phyloP scores from a whole-genome alignment of 2,113 vertebrate genomes.

The Aplodontia rufa region DNA sequence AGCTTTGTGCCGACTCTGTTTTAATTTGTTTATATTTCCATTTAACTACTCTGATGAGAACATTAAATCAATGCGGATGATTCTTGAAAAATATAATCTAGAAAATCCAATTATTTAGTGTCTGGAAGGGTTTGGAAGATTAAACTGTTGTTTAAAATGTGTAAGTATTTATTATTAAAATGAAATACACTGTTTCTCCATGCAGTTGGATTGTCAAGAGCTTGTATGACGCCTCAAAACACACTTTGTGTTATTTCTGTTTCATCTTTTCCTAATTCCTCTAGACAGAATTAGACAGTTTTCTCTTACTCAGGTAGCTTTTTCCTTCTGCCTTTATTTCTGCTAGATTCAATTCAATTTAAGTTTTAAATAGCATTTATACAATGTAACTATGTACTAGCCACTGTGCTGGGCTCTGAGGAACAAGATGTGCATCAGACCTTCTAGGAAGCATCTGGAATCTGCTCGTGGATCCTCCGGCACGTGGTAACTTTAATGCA shows the following conservation, averaged over 20 bases:
- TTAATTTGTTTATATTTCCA: conserved; percentile 61
- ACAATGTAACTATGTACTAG: conserved; percentile 16
- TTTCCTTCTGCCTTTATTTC: neutral
- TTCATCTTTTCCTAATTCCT: neutral
- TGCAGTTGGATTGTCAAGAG: conserved; percentile 53
- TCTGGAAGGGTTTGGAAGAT: conserved; percentile 69
- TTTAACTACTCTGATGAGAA: conserved; percentile 57
- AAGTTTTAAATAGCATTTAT: conserved; percentile 45
- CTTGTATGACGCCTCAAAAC: conserved; percentile 31
- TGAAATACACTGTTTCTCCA: conserved; percentile 68
- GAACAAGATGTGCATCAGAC: neutral
- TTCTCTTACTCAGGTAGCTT: neutral
- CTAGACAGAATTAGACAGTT: conserved; percentile 33
- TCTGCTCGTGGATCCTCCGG: accelerated
- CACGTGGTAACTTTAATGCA: neutral
- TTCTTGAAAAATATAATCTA: conserved; percentile 69
- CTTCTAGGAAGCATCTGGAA: neutral
- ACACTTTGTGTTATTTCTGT: conserved; percentile 42
- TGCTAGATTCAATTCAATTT: conserved; percentile 23
- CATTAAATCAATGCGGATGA: conserved; percentile 57
- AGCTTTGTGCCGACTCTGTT: neutral
- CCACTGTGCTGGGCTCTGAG: neutral
- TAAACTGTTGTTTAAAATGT: conserved; percentile 63
- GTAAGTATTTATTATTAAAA: conserved; percentile 72
- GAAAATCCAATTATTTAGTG: conserved; percentile 76